These are phyloP conservation scores for Manis crassicaudata DNA, from an alignment of 2,797 vertebrate genomes.

Conservation along the genomic window DNA sequence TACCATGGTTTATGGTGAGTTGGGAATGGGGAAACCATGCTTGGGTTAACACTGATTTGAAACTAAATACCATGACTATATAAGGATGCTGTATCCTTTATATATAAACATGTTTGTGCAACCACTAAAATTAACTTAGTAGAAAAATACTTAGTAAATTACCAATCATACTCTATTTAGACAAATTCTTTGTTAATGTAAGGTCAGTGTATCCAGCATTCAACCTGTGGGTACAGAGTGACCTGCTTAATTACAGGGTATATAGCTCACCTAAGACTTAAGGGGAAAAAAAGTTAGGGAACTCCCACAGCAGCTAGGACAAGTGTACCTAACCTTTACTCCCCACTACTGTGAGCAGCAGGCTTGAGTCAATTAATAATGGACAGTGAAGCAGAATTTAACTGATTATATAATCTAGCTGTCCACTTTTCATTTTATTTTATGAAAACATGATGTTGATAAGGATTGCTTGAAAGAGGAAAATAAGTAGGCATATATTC, in stretches of 20 bases:
- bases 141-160: constrained; percentile 37
- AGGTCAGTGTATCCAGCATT: neutral
- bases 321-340: neutral
- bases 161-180: neutral
- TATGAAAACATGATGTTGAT: constrained; percentile 18
- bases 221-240: neutral
- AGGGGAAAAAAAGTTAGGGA: neutral
- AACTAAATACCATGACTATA: constrained; percentile 1
- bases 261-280: neutral
- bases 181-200: neutral
- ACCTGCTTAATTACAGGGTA: neutral
- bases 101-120: constrained; percentile 10
- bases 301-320: neutral
- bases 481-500: neutral
- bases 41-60: constrained; percentile 3
- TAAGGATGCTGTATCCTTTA: neutral
- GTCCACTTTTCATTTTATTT: neutral
- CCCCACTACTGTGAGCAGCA: neutral
- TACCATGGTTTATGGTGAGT: neutral
- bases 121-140: neutral
- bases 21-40: neutral
- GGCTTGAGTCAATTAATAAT: neutral
- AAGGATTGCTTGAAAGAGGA: neutral
- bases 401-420: neutral
- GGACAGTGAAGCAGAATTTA: neutral